Evolutionary conservation across 2,113 vertebrate genomes (phyloP).

Genomic region (Dipodomys ordii): DNA sequence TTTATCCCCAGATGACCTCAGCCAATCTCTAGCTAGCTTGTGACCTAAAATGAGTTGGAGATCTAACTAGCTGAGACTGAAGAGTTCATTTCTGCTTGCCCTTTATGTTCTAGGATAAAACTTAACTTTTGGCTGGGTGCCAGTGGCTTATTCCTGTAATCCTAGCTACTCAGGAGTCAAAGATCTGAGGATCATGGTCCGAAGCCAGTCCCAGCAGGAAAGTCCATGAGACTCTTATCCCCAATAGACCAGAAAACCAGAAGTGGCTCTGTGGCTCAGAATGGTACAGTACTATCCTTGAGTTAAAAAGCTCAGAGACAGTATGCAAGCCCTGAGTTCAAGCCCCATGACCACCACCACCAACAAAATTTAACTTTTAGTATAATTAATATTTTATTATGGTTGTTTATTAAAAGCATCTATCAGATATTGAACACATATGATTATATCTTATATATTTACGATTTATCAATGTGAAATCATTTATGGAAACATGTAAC

Average conservation of each 20-base stretch:
- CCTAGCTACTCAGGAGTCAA: no score
- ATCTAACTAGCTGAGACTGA: neutral
- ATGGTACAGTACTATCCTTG: no score
- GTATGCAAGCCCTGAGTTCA: no score
- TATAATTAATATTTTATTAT: conserved; percentile 27
- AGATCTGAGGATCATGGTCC: no score
- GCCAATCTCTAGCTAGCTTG: neutral
- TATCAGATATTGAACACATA: neutral
- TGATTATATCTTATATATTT: neutral
- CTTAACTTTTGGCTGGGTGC: neutral
- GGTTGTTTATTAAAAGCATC: conserved; percentile 20
- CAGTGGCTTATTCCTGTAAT: no score
- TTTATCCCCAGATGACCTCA: conserved; percentile 45
- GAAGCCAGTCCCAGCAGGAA: no score
- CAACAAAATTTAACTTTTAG: neutral
- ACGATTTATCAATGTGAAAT: conserved; percentile 28
- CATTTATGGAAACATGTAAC: neutral
- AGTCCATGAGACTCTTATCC: no score
- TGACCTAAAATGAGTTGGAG: conserved; percentile 30
- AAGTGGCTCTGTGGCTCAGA: no score
- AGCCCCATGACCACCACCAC: no score
- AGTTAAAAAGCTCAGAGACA: no score
- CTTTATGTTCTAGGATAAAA: conserved; percentile 16
- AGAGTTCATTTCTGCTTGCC: conserved; percentile 18
- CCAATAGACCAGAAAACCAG: no score